These are phyloP conservation scores for Casuarius casuarius DNA, from an alignment of 2,113 vertebrate genomes.

Conservation along the genomic window DNA sequence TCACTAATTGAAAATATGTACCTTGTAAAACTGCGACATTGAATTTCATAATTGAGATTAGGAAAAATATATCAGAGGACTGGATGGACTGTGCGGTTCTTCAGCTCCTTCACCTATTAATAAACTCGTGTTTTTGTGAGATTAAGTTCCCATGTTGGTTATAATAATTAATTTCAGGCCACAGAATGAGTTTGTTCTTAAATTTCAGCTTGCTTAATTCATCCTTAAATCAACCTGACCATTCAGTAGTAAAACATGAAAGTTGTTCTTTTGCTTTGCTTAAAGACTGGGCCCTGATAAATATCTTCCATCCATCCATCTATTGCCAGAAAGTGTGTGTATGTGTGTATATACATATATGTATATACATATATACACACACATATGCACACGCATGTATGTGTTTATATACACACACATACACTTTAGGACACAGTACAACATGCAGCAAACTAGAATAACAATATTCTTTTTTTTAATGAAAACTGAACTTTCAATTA, in stretches of 20 bases:
- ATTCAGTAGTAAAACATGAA: not conserved
- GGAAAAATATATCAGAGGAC: slow-evolving; percentile 57
- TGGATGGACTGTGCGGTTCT: slow-evolving; percentile 57
- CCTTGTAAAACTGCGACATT: slow-evolving; percentile 67
- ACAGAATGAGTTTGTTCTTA: slow-evolving; percentile 59
- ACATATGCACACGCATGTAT: not conserved
- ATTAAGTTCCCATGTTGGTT: slow-evolving; percentile 75
- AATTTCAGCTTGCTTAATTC: slow-evolving; percentile 62
- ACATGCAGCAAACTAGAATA: not conserved
- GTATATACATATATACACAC: not conserved
- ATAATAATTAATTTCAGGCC: slow-evolving; percentile 75
- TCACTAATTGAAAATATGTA: slow-evolving; percentile 67
- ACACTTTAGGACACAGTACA: not conserved
- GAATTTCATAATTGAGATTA: slow-evolving; percentile 62
- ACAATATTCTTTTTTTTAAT: not conserved
- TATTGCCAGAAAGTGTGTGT: no score
- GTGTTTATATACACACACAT: not conserved
- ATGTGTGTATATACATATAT: not conserved
- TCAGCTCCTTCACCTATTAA: slow-evolving; percentile 67
- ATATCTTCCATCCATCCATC: not conserved
- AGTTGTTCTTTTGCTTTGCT: slow-evolving; percentile 16
- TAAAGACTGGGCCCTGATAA: not conserved
- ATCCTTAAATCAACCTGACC: slow-evolving; percentile 39
- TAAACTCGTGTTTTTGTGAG: slow-evolving; percentile 74
- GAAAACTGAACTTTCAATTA: not conserved